Evolutionary conservation across 1,140 invertebrate species (phyloP), one percentile per base, ranked within the genome.

Genomic region (Mactra quadrangularis): DNA sequence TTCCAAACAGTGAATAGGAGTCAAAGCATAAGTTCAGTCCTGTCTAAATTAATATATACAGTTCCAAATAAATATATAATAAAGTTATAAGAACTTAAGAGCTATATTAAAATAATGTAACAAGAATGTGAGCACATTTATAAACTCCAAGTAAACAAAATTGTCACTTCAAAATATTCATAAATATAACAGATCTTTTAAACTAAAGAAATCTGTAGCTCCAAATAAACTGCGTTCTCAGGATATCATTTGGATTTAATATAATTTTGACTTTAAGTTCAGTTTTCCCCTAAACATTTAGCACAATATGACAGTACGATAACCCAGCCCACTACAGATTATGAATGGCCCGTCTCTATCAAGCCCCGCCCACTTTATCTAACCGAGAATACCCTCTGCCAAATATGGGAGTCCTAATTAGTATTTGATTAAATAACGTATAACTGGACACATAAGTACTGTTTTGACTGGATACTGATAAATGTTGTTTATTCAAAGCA

Each of bases 221-320:
- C n/a, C n/a, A n/a, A n/a, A n/a, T n/a, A n/a, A n/a, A n/a, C n/a
- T n/a, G n/a, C n/a, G n/a, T 41, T 41, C 15, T 41, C 38, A 41
- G 38, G 27, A 47, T 50, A 68, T 68, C 64, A 68, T 47, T 68
- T 68, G 38, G 38, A 68, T 41, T 47, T 68, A 31, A 41, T 38
- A 25, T 68, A 68, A 47, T 68, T 68, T 68, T 41, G 31, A 68
- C 64, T 47, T 35, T 68, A 68, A n/a, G 25, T 47, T 68, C 64
- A 52, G 13, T 68, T 68, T 50, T 50, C 45, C 31, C n/a, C 15
- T 41, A 6, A 41, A 41, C 15, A 68, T 68, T 68, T 68, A 47
- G 64, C 27, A 52, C 45, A 41, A 68, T 41, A 52, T 68, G 64
- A 68, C 64, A 68, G 45, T 3, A 29, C 11, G 27, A 22, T 2